Base-by-base conservation (phyloP, 2,888 invertebrate species). In the Megamerina dolium region DNA sequence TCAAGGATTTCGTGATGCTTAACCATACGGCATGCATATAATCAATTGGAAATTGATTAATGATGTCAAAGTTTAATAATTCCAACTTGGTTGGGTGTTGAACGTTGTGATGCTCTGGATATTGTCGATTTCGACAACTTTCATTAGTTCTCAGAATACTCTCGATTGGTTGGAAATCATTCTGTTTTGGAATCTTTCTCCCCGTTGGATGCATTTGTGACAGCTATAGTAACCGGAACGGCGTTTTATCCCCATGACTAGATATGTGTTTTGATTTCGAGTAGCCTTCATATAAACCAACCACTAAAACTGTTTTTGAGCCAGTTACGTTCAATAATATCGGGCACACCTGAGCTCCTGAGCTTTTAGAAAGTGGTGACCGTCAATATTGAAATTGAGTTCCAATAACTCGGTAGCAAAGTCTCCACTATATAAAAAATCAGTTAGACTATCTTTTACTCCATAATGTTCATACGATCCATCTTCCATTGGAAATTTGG, bases 361-460 rank as follows among this genome's bases (percentile, higher is more conserved):
- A 34, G 19, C 34, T 19, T 34, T 34, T 34, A 5, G 34, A 34
- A 17, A 34, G 9, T 14, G 34, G 34, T 14, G 14, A 34, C 34
- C 34, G 19, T 34, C 34, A 34, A 34, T 34, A 19, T 19, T 34
- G 9, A 32, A 14, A 17, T 17, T n/a, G n/a, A n/a, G n/a, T n/a
- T n/a, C n/a, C n/a, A n/a, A n/a, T n/a, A n/a, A n/a, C n/a, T n/a
- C n/a, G 32, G 16, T 17, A 13, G 14, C 32, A 32, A 32, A 32
- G 6, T 9, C 4, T 32, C 32, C 32, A 14, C 32, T 13, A n/a
- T 6, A 32, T 32, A 32, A 32, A 14, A 32, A 32, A 14, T 32
- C 32, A 9, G 32, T 32, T 32, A 32, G 16, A 10, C 32, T 32
- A 32, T 32, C 32, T 13, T 32, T 32, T n/a, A 32, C 32, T 32